These are phyloP conservation scores for Idaea aversata DNA, from an alignment of 2,888 invertebrate genomes.

Conservation along the genomic window DNA sequence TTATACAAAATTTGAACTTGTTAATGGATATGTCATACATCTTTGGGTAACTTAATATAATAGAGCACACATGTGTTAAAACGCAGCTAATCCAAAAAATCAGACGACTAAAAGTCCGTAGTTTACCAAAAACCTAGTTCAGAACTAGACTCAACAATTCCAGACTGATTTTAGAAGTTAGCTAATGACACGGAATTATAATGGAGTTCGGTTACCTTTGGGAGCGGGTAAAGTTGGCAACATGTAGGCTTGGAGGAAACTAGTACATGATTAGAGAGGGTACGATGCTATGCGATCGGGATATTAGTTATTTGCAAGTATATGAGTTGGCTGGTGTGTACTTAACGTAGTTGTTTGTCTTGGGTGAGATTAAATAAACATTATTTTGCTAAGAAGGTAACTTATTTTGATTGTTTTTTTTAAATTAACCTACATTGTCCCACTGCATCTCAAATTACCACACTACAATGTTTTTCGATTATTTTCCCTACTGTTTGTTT, in stretches of 20 bases:
- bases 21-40: too few species aligned
- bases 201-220: conserved; percentile 46
- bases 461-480: too few species aligned
- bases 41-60: too few species aligned
- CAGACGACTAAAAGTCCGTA: background rate
- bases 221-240: conserved; percentile 34
- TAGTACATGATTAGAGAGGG: conserved; percentile 12
- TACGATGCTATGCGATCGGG: conserved; percentile 10
- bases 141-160: conserved; percentile 2
- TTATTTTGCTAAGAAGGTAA: conserved; percentile 5
- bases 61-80: too few species aligned
- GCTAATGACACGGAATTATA: conserved; percentile 54
- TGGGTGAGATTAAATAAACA: background rate
- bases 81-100: background rate
- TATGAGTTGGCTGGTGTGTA: conserved; percentile 11
- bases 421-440: too few species aligned
- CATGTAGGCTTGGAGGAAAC: conserved; percentile 22
- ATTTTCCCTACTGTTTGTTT: too few species aligned
- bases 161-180: conserved; percentile 43
- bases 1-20: too few species aligned
- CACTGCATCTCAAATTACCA: too few species aligned
- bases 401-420: too few species aligned
- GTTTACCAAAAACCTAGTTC: background rate
- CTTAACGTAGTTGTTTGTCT: background rate
- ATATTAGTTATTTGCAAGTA: conserved; percentile 21